These are phyloP conservation scores for Bilobella aurantiaca DNA, from an alignment of 1,140 invertebrate species.

Conservation along the genomic window DNA sequence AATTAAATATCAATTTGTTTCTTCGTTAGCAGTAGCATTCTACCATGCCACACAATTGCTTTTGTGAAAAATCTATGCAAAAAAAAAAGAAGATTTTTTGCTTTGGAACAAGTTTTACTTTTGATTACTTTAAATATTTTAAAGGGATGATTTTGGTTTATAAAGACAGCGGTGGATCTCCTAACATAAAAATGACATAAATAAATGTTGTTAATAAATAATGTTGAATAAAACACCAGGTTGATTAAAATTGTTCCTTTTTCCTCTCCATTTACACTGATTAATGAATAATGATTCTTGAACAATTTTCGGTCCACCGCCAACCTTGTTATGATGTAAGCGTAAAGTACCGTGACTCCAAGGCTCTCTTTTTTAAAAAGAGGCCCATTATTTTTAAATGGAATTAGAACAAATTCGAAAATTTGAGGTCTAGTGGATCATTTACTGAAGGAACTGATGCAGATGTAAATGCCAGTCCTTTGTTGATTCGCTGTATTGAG, in stretches of 20 bases:
- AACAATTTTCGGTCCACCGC: slow-evolving; percentile 51
- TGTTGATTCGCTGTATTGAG: slow-evolving; percentile 42
- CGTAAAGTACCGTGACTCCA: slow-evolving; percentile 53
- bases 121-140: too few species aligned
- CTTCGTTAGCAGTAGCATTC: too few species aligned
- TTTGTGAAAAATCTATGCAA: too few species aligned
- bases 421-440: background rate
- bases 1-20: too few species aligned
- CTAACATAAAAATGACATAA: too few species aligned
- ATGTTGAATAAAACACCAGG: too few species aligned
- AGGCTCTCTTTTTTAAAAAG: slow-evolving; percentile 41
- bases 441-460: background rate
- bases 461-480: slow-evolving; percentile 42
- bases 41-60: too few species aligned
- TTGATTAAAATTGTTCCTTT: background rate
- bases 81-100: too few species aligned
- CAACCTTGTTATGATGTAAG: slow-evolving; percentile 76
- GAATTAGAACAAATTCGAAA: background rate
- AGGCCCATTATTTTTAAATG: slow-evolving; percentile 34
- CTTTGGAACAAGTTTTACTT: too few species aligned
- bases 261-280: background rate
- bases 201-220: too few species aligned
- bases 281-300: background rate
- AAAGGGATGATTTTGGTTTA: too few species aligned
- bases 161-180: too few species aligned